Evolutionary conservation across 2,113 vertebrate genomes (phyloP), one percentile per base, ranked within the genome.

Genomic region (Jaculus jaculus): DNA sequence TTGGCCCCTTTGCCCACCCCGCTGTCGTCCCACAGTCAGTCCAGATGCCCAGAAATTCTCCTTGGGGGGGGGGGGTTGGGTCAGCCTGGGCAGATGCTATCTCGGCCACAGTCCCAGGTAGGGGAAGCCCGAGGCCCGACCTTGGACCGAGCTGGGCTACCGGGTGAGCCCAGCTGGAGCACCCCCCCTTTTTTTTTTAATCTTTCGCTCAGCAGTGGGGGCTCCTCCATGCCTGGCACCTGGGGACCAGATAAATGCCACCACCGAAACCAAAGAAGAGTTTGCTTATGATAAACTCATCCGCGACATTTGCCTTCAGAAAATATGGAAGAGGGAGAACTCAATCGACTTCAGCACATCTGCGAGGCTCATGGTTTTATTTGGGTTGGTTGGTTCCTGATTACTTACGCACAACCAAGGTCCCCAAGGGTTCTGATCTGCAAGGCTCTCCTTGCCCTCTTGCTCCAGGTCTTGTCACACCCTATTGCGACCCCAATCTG

Each of bases 61-160:
- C 0, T 18, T 26, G 37, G 12, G 0, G 3, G 21, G 0, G 34
- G 39, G 3, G 20, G 39, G 9, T 26, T 12, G 20, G 15, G 12
- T 34, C 8, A 6, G 66, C 30, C 54, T 87, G 2, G 60, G n/a
- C 61, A 74, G 79, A 75, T 4, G 28, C n/a, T 7, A 0, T 51
- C 9, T 63, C n/a, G 13, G 39, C 5, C 47, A 1, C 0, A 5
- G 5, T 68, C 32, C 34, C 66, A 30, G 13, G 17, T 37, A 34
- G 51, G 28, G 1, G 12, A 23, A 32, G 8, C 17, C 26, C 3
- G 15, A 65, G 63, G 37, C 30, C 72, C 72, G 13, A 1, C 10
- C 11, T 42, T 74, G 42, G 23, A 8, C 65, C 2, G 37, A 77
- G 47, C n/a, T 23, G 63, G 16, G 24, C 39, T 9, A n/a, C 12